Percentiles rank a stretch among this genome's conserved stretches.
phyloP scores from a whole-genome alignment of 1,140 invertebrate species.

The Apis dorsata region DNA sequence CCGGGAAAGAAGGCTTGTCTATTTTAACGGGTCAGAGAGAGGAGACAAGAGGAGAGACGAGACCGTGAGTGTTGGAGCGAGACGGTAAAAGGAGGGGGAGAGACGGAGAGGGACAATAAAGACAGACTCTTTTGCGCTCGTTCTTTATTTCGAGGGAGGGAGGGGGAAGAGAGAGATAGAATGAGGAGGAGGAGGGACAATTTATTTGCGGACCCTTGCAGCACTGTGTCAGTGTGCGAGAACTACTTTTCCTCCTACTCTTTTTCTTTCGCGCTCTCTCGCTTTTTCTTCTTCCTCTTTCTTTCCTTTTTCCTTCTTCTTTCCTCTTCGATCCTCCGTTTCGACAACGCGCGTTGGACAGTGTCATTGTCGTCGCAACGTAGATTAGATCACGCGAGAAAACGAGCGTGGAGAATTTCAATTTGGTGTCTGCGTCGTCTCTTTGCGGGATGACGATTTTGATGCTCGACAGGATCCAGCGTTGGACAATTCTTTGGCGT shows the following conservation, averaged over 20 bases:
- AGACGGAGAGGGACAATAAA: slow-evolving; percentile 52
- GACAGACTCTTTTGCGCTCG: slow-evolving; percentile 28
- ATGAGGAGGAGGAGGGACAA: slow-evolving; percentile 13
- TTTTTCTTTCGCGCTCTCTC: neutral
- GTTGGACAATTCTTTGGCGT: too few relatives aligned
- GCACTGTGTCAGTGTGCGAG: slow-evolving; percentile 47
- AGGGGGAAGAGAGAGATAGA: neutral
- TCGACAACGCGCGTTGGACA: slow-evolving; percentile 1
- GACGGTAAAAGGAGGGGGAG: slow-evolving; percentile 8
- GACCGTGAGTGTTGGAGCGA: neutral
- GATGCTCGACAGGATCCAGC: too few relatives aligned
- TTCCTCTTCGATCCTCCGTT: neutral
- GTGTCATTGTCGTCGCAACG: slow-evolving; percentile 39
- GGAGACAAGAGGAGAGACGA: neutral
- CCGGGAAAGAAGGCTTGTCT: slow-evolving; percentile 74
- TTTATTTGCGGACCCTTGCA: slow-evolving; percentile 60
- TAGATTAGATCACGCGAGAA: slow-evolving; percentile 40
- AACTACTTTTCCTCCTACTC: slow-evolving; percentile 28
- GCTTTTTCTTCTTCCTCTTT: neutral
- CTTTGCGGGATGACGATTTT: too few relatives aligned
- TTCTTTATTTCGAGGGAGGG: slow-evolving; percentile 55
- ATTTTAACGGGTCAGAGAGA: slow-evolving; percentile 74
- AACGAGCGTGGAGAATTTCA: slow-evolving; percentile 36
- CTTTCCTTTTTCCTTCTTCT: neutral
- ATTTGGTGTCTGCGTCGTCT: neutral